Conservation (phyloP, 2,888 invertebrate genomes). For the Pseudanteris insignis region DNA sequence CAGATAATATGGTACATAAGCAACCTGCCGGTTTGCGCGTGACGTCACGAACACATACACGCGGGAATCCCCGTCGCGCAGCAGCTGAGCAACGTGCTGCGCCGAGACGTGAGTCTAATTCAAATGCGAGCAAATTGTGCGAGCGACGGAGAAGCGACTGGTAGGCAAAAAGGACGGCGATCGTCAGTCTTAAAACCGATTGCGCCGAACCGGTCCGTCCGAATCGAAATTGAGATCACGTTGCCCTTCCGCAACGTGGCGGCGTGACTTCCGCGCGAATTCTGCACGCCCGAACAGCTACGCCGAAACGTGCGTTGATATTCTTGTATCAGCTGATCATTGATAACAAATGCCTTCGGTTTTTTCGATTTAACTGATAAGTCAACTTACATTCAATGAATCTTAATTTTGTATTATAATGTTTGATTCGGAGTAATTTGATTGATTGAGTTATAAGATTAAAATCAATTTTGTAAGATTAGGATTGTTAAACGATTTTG, state of each 20-base stretch:
- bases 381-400: too few relatives aligned
- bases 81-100: slow-evolving; percentile 64
- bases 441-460: too few relatives aligned
- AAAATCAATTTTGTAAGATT: too few relatives aligned
- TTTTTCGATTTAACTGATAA: too few relatives aligned
- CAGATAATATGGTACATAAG: slow-evolving; percentile 37
- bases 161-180: slow-evolving; percentile 7
- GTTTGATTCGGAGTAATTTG: too few relatives aligned
- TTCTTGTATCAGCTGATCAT: slow-evolving; percentile 11
- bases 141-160: slow-evolving; percentile 9
- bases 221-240: slow-evolving; percentile 54
- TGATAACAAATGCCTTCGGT: too few relatives aligned
- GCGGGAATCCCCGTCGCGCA: slow-evolving; percentile 55
- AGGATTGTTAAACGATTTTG: too few relatives aligned
- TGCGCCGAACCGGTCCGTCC: slow-evolving; percentile 38
- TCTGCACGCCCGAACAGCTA: slow-evolving; percentile 22
- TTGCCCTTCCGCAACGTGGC: slow-evolving; percentile 41
- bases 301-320: slow-evolving; percentile 18
- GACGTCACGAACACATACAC: slow-evolving; percentile 57
- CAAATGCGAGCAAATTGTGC: slow-evolving; percentile 51
- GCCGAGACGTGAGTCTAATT: slow-evolving; percentile 56
- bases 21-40: slow-evolving; percentile 51
- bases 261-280: slow-evolving; percentile 31
- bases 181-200: slow-evolving; percentile 42
- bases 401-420: too few relatives aligned